Evolutionary conservation across 1,140 invertebrate genomes (phyloP), one percentile per base, ranked within the genome.

Genomic region (Drosophila insularis): DNA sequence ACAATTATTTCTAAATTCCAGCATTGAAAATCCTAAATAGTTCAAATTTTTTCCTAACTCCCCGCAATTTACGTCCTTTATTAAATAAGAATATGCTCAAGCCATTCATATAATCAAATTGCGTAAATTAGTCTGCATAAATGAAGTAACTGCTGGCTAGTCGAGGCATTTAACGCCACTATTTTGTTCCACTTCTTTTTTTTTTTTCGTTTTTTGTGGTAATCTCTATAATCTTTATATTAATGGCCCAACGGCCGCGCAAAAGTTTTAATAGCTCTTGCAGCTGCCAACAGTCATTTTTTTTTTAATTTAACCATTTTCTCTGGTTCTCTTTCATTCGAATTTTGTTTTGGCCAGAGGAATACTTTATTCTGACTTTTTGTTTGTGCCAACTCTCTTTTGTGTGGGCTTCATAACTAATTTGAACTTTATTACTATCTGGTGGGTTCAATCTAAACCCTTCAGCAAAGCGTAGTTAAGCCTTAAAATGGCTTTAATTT

Each of bases 381-480:
- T 62, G 72, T 43, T 56, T 75, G 17, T 55, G 55, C 54, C 81
- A 64, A 50, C 14, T 81, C 68, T 68, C 71, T 54, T 71, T 78
- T 80, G 77, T 55, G 80, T 55, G 80, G 56, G 79, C 32, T 31
- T 87, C 73, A 89, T 89, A 87, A 89, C 82, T 89, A 87, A 89
- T 89, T 87, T 87, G 70, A 87, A 87, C 72, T 87, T 84, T 73
- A 87, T 89, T 80, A 80, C 69, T 87, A 72, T 80, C 78, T 80
- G 32, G 53, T 67, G 14, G 23, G 54, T 63, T 76, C 69, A 63
- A 84, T 82, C 84, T 74, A 58, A 72, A 40, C 31, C 55, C 63
- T 35, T 37, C 64, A 54, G 68, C 61, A 17, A 14, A 75, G 71
- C 32, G 32, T 35, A 35, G 32, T 35, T 74, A 19, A 19, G 31